Evolutionary conservation across 2,113 vertebrate species (phyloP).

Genomic region (Columbina picui): DNA sequence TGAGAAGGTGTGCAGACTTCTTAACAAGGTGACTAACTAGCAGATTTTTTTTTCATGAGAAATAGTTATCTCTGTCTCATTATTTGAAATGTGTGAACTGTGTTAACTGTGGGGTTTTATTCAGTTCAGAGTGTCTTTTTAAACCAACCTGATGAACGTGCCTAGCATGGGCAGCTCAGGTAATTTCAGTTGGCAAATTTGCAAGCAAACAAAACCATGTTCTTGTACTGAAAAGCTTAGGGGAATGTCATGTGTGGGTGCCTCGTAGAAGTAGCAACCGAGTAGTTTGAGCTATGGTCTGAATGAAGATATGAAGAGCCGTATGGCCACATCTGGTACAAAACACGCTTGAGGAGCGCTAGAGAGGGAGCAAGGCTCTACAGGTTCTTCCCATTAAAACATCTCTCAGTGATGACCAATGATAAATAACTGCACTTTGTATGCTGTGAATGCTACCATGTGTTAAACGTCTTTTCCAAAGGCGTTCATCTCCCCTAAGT

Average conservation of each 20-base stretch:
- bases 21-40: background rate
- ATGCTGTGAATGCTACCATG: background rate
- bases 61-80: background rate
- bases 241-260: background rate
- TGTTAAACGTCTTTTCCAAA: background rate
- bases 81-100: background rate
- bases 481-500: background rate
- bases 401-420: background rate
- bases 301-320: background rate
- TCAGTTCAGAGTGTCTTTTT: background rate
- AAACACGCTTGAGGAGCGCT: accelerated
- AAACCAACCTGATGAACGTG: background rate
- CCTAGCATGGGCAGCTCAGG: background rate
- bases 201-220: background rate
- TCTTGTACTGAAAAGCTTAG: background rate
- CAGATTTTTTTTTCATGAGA: background rate
- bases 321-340: background rate
- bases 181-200: background rate
- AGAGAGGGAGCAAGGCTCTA: background rate
- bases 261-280: background rate
- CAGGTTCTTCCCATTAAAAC: background rate
- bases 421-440: background rate
- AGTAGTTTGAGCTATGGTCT: background rate
- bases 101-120: background rate
- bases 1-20: background rate